phyloP scores from a whole-genome alignment of 2,797 vertebrate genomes.

The Alectoris magna region DNA sequence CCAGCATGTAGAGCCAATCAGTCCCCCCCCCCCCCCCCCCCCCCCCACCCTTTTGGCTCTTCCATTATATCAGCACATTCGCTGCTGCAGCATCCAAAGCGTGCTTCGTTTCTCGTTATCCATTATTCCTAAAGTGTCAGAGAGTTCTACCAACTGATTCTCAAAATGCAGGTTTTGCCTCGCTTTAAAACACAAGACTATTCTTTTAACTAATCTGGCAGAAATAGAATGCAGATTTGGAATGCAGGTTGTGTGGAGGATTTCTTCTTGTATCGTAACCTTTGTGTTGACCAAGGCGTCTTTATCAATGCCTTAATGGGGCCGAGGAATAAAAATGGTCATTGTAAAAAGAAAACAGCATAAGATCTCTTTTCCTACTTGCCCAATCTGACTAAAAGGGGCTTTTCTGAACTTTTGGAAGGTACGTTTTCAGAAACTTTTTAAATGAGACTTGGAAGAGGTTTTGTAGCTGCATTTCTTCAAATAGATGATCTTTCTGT shows the following conservation, averaged over 20 bases:
- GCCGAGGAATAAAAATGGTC: conserved; percentile 11
- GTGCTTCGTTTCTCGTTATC: conserved; percentile 38
- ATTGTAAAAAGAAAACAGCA: not conserved
- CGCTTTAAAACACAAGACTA: conserved; percentile 18
- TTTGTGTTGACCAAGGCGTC: conserved; percentile 40
- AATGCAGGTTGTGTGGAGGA: conserved; percentile 46
- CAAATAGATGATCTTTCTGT: not conserved
- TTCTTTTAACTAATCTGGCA: conserved; percentile 58
- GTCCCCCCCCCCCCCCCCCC: not conserved
- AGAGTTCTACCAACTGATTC: conserved; percentile 31
- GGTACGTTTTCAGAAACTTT: not conserved
- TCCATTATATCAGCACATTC: conserved; percentile 34
- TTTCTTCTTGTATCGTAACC: conserved; percentile 27
- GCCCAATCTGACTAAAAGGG: not conserved
- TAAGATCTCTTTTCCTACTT: not conserved
- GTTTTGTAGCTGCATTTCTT: not conserved
- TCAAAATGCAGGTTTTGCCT: conserved; percentile 37
- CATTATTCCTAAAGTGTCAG: conserved; percentile 28
- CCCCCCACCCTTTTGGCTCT: not conserved
- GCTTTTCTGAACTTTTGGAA: not conserved
- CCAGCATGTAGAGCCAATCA: conserved; percentile 28
- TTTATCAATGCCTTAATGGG: not conserved
- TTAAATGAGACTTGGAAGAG: not conserved
- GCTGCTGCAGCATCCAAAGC: conserved; percentile 43
- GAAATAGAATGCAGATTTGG: conserved; percentile 29